phyloP scores from a whole-genome alignment of 2,888 invertebrate genomes.

The Sycophila texana region DNA sequence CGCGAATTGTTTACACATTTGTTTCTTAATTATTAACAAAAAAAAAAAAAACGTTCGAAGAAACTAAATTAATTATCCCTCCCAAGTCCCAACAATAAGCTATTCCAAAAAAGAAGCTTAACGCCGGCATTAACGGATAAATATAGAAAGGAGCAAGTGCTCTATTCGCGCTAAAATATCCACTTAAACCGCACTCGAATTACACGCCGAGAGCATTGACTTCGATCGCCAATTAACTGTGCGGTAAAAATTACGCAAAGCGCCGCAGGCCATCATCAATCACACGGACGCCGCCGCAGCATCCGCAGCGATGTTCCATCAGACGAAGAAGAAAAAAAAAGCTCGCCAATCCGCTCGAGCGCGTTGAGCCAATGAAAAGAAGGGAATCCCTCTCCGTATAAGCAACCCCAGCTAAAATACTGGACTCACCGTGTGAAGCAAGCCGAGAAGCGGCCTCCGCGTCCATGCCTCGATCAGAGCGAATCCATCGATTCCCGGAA shows the following conservation, averaged over 20 bases:
- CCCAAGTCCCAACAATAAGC: neutral
- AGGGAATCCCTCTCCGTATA: constrained; percentile 1
- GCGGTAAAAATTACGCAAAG: neutral
- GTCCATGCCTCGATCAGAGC: no score
- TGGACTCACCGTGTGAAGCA: no score
- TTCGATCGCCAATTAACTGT: constrained; percentile 44
- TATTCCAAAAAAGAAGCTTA: constrained; percentile 15
- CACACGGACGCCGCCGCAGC: no score
- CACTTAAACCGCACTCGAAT: constrained; percentile 50
- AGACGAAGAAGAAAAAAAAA: neutral
- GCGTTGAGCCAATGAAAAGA: neutral
- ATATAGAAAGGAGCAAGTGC: constrained; percentile 47
- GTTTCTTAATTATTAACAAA: no score
- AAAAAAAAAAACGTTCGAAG: no score
- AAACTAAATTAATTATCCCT: no score
- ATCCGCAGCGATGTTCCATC: neutral
- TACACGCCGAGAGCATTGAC: constrained; percentile 50
- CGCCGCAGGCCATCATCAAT: no score
- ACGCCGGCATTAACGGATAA: constrained; percentile 31
- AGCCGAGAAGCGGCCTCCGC: no score
- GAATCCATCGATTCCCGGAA: no score
- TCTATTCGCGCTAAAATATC: constrained; percentile 35
- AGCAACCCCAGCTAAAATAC: no score
- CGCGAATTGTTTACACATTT: no score
- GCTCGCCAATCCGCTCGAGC: neutral